phyloP scores from a whole-genome alignment of 2,113 vertebrate genomes.

The Syrmaticus mikado region DNA sequence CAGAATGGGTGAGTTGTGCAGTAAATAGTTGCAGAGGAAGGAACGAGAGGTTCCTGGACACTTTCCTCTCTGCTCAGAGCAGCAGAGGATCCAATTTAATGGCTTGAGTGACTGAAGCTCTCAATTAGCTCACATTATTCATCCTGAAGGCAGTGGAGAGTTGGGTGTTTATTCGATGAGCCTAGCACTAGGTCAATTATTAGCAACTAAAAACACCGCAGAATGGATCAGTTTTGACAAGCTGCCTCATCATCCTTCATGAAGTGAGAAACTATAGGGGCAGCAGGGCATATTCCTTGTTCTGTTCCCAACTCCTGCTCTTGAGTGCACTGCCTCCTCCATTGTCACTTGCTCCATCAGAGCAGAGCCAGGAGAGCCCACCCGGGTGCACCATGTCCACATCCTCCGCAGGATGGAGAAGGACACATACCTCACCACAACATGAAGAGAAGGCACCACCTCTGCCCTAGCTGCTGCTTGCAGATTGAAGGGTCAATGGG shows the following conservation, averaged over 20 bases:
- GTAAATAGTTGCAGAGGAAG: neutral
- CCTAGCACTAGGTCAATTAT: neutral
- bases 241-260: neutral
- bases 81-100: neutral
- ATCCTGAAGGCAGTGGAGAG: neutral
- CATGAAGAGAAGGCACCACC: neutral
- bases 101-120: neutral
- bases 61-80: neutral
- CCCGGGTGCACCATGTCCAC: neutral
- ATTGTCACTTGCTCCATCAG: neutral
- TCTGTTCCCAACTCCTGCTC: neutral
- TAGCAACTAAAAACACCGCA: neutral
- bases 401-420: neutral
- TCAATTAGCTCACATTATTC: slow-evolving; percentile 4
- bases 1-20: neutral
- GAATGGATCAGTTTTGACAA: neutral
- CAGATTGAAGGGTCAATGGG: neutral
- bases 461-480: neutral
- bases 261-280: neutral
- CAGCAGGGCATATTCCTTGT: neutral
- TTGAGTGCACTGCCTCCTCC: neutral
- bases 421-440: neutral
- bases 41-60: neutral
- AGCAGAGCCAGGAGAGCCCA: neutral
- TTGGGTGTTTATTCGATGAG: neutral